Percentiles rank a stretch among this genome's conserved stretches.
Conservation (phyloP, 1,140 invertebrate species). For the Drosophila sturtevanti region DNA sequence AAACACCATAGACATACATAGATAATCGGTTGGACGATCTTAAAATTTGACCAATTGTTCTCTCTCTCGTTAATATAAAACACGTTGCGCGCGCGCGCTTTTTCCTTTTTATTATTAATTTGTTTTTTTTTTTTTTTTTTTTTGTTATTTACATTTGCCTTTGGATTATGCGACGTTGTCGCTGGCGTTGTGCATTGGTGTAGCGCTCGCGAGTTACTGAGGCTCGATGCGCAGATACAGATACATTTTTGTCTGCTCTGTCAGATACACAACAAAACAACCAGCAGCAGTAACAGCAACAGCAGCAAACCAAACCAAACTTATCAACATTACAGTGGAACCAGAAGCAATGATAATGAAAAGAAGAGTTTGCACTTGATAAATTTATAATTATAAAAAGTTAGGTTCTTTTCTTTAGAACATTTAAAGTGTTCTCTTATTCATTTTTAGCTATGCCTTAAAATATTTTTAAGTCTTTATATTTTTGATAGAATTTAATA, state of each 20-base stretch:
- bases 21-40: neutral
- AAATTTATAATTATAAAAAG: too few species aligned
- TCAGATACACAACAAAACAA: neutral
- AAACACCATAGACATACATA: too few species aligned
- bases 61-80: neutral
- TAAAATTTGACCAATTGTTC: conserved; percentile 7
- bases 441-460: too few species aligned
- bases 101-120: neutral
- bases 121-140: conserved; percentile 18
- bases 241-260: conserved; percentile 66
- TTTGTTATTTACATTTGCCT: too few species aligned
- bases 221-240: conserved; percentile 72
- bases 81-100: conserved; percentile 53
- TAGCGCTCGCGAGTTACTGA: conserved; percentile 73
- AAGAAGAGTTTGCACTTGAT: too few species aligned
- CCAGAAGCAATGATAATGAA: neutral
- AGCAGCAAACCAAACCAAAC: conserved; percentile 8
- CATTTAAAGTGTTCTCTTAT: too few species aligned
- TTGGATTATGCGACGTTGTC: conserved; percentile 19
- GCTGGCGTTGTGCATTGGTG: conserved; percentile 45
- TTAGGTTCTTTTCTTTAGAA: too few species aligned
- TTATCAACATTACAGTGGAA: neutral
- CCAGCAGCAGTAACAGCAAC: too few species aligned
- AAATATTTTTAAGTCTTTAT: too few species aligned
- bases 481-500: too few species aligned